Evolutionary conservation across 2,797 vertebrate genomes (phyloP), one percentile per base, ranked within the genome.

Genomic region (Spondyliosoma cantharus): DNA sequence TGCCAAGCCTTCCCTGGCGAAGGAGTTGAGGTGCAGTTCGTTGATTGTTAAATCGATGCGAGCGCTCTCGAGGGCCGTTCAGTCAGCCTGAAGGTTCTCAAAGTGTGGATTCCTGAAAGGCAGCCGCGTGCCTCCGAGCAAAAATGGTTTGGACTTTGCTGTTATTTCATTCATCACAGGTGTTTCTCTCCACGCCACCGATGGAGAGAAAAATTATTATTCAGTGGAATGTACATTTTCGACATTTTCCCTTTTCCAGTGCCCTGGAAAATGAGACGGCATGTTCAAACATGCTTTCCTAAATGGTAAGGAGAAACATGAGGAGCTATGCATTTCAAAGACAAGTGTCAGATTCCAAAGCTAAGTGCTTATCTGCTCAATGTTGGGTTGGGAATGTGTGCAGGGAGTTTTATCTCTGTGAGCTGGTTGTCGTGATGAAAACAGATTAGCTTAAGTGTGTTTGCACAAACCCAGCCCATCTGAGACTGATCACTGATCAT

Each of bases 41-140:
- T 71, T 86, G 84, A 88, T 85, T 73, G 89, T 82, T 88, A 92
- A 92, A 88, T 89, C 88, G 80, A 86, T 87, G 82, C 37, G n/a
- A 75, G 57, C 78, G 61, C 49, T 85, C 72, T 69, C 20, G 61
- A 76, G 74, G 74, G 58, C 52, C 46, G 56, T 14, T 57, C 65
- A 49, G 70, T 80, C 76, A 65, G 56, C 20, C n/a, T 22, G 68
- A 76, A 45, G 60, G 62, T 20, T 83, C 60, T 68, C 43, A 54
- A 43, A 69, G 62, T 57, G 70, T 54, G 69, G 78, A 54, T 65
- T 74, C 57, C 29, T 79, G 15, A 60, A 57, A 76, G 52, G 71
- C 57, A 52, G 50, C 43, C 27, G 15, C 3, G 37, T 53, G 69
- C 69, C 69, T 84, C n/a, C 29, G 1, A 48, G 73, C 59, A 43